phyloP scores from a whole-genome alignment of 2,113 vertebrate species.

The Burhinus oedicnemus region DNA sequence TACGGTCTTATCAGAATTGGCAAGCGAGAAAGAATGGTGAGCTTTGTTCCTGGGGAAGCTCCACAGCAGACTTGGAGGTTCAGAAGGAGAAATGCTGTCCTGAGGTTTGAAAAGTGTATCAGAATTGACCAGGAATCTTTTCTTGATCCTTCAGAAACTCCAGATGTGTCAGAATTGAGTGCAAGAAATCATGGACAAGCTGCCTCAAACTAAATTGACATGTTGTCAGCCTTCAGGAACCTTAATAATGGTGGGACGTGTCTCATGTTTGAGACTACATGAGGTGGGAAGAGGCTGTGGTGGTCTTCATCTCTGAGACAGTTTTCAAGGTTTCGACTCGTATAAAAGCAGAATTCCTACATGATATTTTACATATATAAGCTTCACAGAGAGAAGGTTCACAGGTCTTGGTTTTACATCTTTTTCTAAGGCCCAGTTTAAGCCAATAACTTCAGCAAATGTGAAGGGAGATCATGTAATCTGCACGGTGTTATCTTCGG shows the following conservation, averaged over 20 bases:
- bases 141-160: not conserved
- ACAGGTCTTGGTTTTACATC: not conserved
- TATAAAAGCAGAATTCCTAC: not conserved
- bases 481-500: rapidly evolving
- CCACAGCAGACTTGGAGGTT: not conserved
- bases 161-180: not conserved
- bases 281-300: rapidly evolving
- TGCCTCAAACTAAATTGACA: not conserved
- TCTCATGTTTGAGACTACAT: not conserved
- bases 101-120: not conserved
- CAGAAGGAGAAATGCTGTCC: not conserved
- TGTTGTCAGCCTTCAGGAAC: not conserved
- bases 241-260: not conserved
- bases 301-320: not conserved
- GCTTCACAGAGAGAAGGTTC: not conserved
- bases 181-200: not conserved
- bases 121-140: not conserved
- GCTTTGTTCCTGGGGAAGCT: not conserved
- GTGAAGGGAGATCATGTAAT: not conserved
- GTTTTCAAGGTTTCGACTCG: not conserved
- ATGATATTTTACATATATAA: not conserved
- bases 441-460: not conserved
- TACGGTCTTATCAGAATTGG: not conserved
- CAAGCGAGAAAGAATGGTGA: not conserved
- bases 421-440: not conserved